Base-by-base conservation (phyloP, 2,113 vertebrate genomes). In the Tragelaphus strepsiceros region DNA sequence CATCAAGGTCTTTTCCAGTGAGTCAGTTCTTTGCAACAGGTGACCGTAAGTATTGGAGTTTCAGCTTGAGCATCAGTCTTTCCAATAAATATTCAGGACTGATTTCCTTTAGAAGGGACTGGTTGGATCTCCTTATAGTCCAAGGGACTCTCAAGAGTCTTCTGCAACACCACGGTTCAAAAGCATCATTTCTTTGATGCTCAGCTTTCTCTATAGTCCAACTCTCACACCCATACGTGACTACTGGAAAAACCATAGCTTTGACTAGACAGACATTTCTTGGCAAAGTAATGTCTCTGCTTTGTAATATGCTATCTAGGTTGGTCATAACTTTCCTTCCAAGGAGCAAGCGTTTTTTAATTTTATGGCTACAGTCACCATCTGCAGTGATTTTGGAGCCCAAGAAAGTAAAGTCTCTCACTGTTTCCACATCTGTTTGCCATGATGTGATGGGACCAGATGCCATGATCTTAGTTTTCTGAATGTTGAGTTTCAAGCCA, bases 101-200 rank as follows among this genome's bases (percentile, higher is more conserved):
- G n/a, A 71, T 39, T 13, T 71, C 67, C 67, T 39, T 71, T 71
- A 71, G 19, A 19, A 39, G 22, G 67, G 11, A 39, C 19, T 71
- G 10, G 8, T 22, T 71, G n/a, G 67, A 39, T 39, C n/a, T 71
- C n/a, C 64, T 21, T 39, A 2, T 19, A 71, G 5, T 39, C 67
- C 67, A 71, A 71, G n/a, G 67, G n/a, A 39, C n/a, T 22, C 64
- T 35, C n/a, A 39, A 71, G n/a, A 71, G 10, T 39, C 19, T 12
- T 71, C 67, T 39, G 19, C n/a, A 71, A 12, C 1, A 12, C 19
- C 19, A 39, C n/a, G 39, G n/a, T 71, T 71, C 10, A 71, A 39
- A 39, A 39, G 19, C 67, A 71, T 71, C 9, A 71, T 22, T 71
- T 71, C 67, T 71, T 71, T 0, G 0, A 2, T 0, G 0, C 67